Percentiles rank a stretch among this genome's conserved stretches.
Conservation (phyloP, 2,888 invertebrate genomes). For the Orthosia gracilis region DNA sequence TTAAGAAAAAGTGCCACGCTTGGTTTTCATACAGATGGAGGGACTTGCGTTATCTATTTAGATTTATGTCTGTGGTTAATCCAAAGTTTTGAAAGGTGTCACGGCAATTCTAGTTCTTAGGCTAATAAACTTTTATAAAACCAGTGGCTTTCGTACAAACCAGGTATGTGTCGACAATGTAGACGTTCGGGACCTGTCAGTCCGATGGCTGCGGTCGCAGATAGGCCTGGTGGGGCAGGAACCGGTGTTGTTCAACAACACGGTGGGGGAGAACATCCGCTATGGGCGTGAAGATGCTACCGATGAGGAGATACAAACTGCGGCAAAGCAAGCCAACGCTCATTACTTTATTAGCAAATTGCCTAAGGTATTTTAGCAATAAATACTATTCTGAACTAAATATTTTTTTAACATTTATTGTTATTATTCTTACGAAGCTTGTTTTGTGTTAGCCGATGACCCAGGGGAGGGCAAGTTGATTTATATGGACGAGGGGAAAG, state of each 20-base stretch:
- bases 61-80: too few relatives aligned
- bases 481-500: too few relatives aligned
- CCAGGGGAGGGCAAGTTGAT: too few relatives aligned
- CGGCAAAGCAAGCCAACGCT: constrained; percentile 94
- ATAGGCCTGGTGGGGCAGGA: constrained; percentile 94
- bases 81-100: too few relatives aligned
- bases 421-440: background rate
- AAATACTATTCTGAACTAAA: too few relatives aligned
- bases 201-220: constrained; percentile 94
- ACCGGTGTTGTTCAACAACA: constrained; percentile 94
- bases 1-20: too few relatives aligned
- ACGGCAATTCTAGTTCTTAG: background rate
- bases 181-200: constrained; percentile 93
- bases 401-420: too few relatives aligned
- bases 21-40: too few relatives aligned
- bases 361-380: constrained; percentile 89
- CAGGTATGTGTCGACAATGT: constrained; percentile 92
- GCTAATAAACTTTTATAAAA: background rate
- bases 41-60: too few relatives aligned
- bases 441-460: background rate
- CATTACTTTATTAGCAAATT: constrained; percentile 82
- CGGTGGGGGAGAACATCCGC: constrained; percentile 96
- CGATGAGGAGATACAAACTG: constrained; percentile 92
- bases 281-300: constrained; percentile 93
- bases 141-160: background rate